A percentile compares a stretch with the other conserved stretches of the same genome.
Evolutionary conservation across 2,888 invertebrate genomes (phyloP).

Genomic region (Apoda limacodes): DNA sequence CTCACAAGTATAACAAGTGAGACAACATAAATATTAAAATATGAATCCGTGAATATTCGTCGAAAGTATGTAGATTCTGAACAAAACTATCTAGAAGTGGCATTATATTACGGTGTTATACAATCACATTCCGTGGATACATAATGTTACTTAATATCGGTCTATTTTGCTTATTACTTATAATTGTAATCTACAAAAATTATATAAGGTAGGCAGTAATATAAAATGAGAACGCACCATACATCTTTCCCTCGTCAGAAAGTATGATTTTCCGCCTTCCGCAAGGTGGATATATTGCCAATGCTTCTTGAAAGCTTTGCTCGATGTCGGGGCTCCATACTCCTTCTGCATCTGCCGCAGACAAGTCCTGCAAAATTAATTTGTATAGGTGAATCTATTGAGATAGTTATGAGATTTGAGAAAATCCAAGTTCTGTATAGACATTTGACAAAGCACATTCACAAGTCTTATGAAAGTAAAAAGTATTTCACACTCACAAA

Average conservation of each 20-base stretch:
- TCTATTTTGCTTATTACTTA: too few species aligned
- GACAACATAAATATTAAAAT: too few species aligned
- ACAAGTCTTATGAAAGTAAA: conserved; percentile 1
- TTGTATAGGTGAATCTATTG: too few species aligned
- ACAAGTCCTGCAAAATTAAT: conserved; percentile 80
- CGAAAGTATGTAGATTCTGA: too few species aligned
- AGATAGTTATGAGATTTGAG: neutral
- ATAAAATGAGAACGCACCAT: conserved; percentile 97
- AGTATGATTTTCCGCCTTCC: conserved; percentile 99
- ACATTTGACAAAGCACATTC: conserved; percentile 6
- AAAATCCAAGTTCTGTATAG: conserved; percentile 6
- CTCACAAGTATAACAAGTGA: too few species aligned
- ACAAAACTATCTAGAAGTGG: too few species aligned
- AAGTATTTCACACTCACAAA: conserved; percentile 1
- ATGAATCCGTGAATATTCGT: too few species aligned
- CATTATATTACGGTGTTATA: too few species aligned
- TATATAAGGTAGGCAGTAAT: too few species aligned
- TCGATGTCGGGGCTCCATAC: conserved; percentile 99
- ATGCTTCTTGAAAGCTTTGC: conserved; percentile 99
- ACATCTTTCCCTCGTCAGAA: conserved; percentile 99
- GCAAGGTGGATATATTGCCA: conserved; percentile 99
- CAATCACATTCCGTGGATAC: too few species aligned
- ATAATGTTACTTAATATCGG: too few species aligned
- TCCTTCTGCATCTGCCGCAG: conserved; percentile 98
- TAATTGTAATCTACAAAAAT: too few species aligned